A percentile compares a stretch with the other conserved stretches of the same genome.
phyloP scores from a whole-genome alignment of 2,797 vertebrate genomes.

The Paratrypauchen microcephalus region DNA sequence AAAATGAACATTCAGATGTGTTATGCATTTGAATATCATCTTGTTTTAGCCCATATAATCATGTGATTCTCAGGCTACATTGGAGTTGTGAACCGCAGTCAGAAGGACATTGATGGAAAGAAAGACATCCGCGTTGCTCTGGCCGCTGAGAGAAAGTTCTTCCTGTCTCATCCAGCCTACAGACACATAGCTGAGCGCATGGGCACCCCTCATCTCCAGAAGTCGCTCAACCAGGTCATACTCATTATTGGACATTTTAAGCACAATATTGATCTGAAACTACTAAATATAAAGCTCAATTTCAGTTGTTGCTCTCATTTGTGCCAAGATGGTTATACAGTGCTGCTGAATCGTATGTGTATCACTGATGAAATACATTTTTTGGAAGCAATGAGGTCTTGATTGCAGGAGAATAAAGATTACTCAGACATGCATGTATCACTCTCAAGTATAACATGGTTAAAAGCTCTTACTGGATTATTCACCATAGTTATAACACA shows the following conservation, averaged over 20 bases:
- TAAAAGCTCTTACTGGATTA: not conserved
- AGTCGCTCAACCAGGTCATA: slow-evolving; percentile 89
- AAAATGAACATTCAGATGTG: not conserved
- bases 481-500: not conserved
- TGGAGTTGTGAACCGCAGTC: slow-evolving; percentile 96
- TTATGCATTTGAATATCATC: not conserved
- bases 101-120: slow-evolving; percentile 97
- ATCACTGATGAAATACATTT: no score
- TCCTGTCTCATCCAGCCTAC: slow-evolving; percentile 93
- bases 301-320: no score
- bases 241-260: not conserved
- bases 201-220: slow-evolving; percentile 92
- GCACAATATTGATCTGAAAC: no score
- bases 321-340: no score
- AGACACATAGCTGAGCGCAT: slow-evolving; percentile 93
- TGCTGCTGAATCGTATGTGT: no score
- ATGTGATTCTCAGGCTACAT: slow-evolving; percentile 82
- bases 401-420: no score
- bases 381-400: no score
- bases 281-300: no score
- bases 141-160: slow-evolving; percentile 95
- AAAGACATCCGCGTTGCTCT: slow-evolving; percentile 92
- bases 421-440: no score
- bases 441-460: no score
- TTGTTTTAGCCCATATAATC: no score